Base-by-base conservation (phyloP, 2,113 vertebrate species). In the Rhizomys pruinosus region DNA sequence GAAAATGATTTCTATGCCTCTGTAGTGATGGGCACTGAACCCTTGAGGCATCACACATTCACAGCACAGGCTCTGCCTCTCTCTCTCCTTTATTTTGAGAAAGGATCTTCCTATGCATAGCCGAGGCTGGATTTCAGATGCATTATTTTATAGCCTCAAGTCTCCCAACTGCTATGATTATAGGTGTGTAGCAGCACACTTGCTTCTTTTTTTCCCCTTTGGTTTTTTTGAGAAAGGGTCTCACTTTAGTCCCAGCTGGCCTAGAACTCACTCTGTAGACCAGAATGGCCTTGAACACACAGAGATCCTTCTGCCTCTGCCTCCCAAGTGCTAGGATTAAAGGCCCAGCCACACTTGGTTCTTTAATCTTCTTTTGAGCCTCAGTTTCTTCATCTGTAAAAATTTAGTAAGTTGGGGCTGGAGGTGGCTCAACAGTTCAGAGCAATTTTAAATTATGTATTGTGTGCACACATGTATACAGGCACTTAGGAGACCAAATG, bases 351-450 rank as follows among this genome's bases (percentile, higher is more conserved):
- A 88, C 17, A 20, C 32, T 76, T 63, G 39, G 20, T 12, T 61
- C 27, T n/a, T 74, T 74, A 59, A 44, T 89, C 34, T 68, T 37
- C 71, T 80, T 92, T 73, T 95, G 79, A 77, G 7, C 55, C 93
- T 86, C 55, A 39, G 25, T 90, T 79, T 82, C 69, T 61, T 88
- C 79, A 66, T 81, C 89, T 90, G 29, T 93, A 82, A 79, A 91
- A 92, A 79, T 4, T 57, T 6, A 87, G 55, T 34, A 25, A 81
- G 27, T 37, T 64, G 59, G 25, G 37, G 42, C 61, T 64, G 27
- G 59, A 64, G 79, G 42, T 42, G 37, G 59, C 27, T 44, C 16
- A 32, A 4, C 25, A 63, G 39, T 44, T 44, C 42, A 74, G 72
- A 44, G n/a, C n/a, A n/a, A n/a, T n/a, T n/a, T n/a, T n/a, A n/a